Conservation (phyloP, 2,888 invertebrate genomes). For the Macaria notata region DNA sequence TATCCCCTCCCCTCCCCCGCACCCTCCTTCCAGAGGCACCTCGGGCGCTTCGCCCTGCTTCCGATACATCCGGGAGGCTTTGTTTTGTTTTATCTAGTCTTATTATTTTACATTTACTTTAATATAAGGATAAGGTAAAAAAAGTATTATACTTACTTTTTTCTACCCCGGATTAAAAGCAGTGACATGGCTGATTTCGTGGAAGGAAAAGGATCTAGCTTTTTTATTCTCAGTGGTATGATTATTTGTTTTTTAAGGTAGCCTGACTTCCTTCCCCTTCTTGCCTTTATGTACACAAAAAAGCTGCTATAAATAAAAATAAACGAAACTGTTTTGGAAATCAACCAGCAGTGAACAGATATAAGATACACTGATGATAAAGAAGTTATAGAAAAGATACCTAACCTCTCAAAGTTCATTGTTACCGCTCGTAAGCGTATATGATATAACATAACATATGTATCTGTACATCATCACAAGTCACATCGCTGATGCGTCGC, state of each 20-base stretch:
- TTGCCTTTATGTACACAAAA: too few species aligned
- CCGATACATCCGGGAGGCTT: constrained; percentile 57
- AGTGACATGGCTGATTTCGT: constrained; percentile 4
- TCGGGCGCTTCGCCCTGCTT: constrained; percentile 32
- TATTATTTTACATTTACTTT: neutral
- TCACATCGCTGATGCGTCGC: constrained; percentile 20
- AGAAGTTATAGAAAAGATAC: too few species aligned
- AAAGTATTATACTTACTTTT: constrained; percentile 2
- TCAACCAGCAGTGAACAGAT: too few species aligned
- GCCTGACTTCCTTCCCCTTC: too few species aligned
- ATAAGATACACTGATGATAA: too few species aligned
- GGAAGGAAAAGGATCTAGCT: neutral
- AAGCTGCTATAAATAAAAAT: too few species aligned
- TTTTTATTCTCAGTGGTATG: too few species aligned
- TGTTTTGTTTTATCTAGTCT: constrained; percentile 7
- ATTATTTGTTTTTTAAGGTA: too few species aligned
- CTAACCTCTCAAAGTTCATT: too few species aligned
- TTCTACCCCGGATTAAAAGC: constrained; percentile 13
- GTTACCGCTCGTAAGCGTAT: too few species aligned
- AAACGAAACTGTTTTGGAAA: too few species aligned
- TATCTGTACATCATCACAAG: constrained; percentile 15
- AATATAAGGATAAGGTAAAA: too few species aligned
- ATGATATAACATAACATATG: neutral
- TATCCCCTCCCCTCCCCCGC: constrained; percentile 42
- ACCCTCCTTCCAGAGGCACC: constrained; percentile 13